A percentile compares a stretch with the other conserved stretches of the same genome.
These are phyloP conservation scores for Nothoprocta pentlandii DNA, from an alignment of 2,113 vertebrate species.

Conservation along the genomic window DNA sequence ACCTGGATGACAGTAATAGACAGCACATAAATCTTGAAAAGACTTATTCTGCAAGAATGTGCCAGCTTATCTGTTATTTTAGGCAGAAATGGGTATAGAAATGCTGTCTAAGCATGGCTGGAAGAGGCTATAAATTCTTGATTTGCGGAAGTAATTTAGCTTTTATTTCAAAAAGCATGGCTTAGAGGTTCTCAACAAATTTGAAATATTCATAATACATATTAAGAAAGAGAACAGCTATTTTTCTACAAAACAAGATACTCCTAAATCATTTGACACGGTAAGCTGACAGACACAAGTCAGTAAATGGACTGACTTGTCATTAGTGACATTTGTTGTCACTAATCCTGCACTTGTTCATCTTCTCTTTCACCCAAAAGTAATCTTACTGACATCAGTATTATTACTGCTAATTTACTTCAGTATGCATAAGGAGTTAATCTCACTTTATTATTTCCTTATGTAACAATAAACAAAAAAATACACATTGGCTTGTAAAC, in stretches of 20 bases:
- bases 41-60: not conserved
- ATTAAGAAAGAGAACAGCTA: not conserved
- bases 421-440: not conserved
- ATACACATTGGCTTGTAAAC: not conserved
- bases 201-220: constrained; percentile 27
- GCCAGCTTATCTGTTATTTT: not conserved
- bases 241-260: not conserved
- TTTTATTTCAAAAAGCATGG: constrained; percentile 25
- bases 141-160: constrained; percentile 43
- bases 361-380: not conserved
- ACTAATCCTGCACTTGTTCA: not conserved
- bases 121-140: constrained; percentile 33
- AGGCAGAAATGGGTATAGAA: not conserved
- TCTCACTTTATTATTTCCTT: not conserved
- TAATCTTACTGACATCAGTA: not conserved
- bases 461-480: not conserved
- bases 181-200: constrained; percentile 27
- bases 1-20: not conserved
- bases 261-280: rapidly evolving
- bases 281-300: constrained; percentile 18
- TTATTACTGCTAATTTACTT: not conserved
- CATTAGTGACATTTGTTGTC: not conserved
- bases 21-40: constrained; percentile 5
- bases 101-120: not conserved
- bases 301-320: not conserved